Evolutionary conservation across 1,140 invertebrate genomes (phyloP), one percentile per base, ranked within the genome.

Genomic region (Pectinophora gossypiella): DNA sequence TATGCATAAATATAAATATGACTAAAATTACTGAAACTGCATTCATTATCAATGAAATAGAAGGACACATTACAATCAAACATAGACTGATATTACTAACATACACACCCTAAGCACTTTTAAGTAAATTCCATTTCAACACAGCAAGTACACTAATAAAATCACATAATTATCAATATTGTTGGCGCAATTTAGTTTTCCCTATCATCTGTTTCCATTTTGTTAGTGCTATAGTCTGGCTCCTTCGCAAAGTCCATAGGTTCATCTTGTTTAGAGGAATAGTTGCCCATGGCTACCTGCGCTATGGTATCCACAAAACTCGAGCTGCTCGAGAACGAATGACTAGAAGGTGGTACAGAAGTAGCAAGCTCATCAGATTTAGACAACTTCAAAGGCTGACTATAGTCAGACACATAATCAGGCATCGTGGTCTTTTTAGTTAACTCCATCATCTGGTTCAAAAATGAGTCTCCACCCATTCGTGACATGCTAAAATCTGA

Each of bases 391-490:
- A 82, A 49, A 7, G 76, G 71, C 52, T 86, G 77, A 50, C 72
- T 79, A 50, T 79, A 81, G 59, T 89, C 85, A 0, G 70, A 54
- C 45, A 76, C 64, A 56, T 87, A 89, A 56, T 89, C 87, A 0
- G 85, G 76, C 69, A 87, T 79, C 6, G 85, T 88, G 0, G 86
- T 87, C 58, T 89, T 89, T 51, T 88, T 89, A 0, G 85, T 89
- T 45, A 88, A 59, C 56, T 89, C 86, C 35, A 88, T 62, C 86
- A 89, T 88, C 66, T 89, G 87, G 65, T 85, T 88, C 32, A 89
- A 67, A 59, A 87, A 88, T 9, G 85, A 85, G 47, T 88, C 86
- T 3, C 77, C 76, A 3, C 83, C 71, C 2, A 83, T 68, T 9
- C 80, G 64, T 7, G 79, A 68, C 62, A 83, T 73, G 49, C 75